Base-by-base conservation (phyloP, 92 coral and sea anemone genomes). In the Porites cylindrica region DNA sequence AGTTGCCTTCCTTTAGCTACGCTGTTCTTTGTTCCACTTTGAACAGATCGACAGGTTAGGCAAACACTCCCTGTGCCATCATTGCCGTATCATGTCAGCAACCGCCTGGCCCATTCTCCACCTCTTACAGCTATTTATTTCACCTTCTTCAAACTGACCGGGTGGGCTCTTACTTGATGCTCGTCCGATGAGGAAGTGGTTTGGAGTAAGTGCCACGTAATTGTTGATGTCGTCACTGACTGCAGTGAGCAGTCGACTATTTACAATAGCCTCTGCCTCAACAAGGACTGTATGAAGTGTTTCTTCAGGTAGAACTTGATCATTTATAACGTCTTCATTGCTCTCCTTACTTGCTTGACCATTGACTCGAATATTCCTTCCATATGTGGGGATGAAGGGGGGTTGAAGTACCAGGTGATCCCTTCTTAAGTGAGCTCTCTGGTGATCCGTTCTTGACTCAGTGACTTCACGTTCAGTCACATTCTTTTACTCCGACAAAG, bases 211-310 rank as follows among this genome's bases (percentile, higher is more conserved):
- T 11, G 82, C 88, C 24, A 75, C 84, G 52, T 50, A 75, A 68
- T 90, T 88, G 12, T 66, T 75, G 13, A 69, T 78, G 74, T 90
- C 90, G 0, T 90, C 90, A 51, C 86, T 85, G 62, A 76, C 81
- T 11, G 88, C 32, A 24, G 79, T 82, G 10, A 90, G 82, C 29
- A 88, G 93, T 47, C 88, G 87, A 47, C 88, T 69, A 79, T 91
- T 86, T 13, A 90, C 68, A 12, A 90, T 69, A 53, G 82, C 78
- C 74, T 80, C 90, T 61, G 86, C 79, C 67, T 90, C 87, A 0
- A 83, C 87, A 59, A 85, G 75, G n/a, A 86, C 76, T 54, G 90
- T 75, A 2, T 76, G 79, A 9, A 80, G 82, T 50, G 80, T 76
- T 51, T 85, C 84, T 26, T 84, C 75, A 0, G 89, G 88, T 26